Evolutionary conservation across 1,140 invertebrate species (phyloP).

Genomic region (Drosophila erecta): DNA sequence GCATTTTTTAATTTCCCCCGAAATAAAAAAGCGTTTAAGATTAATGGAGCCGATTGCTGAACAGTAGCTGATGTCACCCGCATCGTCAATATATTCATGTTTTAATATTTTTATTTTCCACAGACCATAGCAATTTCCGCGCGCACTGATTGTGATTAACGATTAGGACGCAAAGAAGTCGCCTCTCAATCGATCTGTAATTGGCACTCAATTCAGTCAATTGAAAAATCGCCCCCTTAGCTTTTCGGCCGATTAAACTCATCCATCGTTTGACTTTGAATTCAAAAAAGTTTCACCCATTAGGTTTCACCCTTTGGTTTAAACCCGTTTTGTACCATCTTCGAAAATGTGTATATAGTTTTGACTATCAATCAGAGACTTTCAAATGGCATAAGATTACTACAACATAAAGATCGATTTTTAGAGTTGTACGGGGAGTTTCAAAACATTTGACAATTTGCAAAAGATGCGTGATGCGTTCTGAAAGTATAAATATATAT

Average conservation of each 20-base stretch:
- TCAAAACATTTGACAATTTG: neutral
- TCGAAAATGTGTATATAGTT: conserved; percentile 14
- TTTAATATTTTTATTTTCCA: conserved; percentile 2
- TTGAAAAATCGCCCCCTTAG: conserved; percentile 13
- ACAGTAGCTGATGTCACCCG: conserved; percentile 50
- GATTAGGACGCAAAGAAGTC: conserved; percentile 17
- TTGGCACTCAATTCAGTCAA: conserved; percentile 24
- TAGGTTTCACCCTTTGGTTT: neutral
- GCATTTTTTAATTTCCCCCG: conserved; percentile 69
- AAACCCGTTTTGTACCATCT: conserved; percentile 6
- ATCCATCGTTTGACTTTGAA: conserved; percentile 13
- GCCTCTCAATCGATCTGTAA: conserved; percentile 7
- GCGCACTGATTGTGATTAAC: conserved; percentile 28
- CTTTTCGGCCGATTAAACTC: conserved; percentile 17
- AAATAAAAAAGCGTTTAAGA: conserved; percentile 56
- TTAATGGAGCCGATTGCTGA: conserved; percentile 29
- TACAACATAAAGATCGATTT: no score
- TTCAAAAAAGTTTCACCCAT: conserved; percentile 23
- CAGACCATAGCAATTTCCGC: conserved; percentile 8
- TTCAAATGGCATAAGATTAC: neutral
- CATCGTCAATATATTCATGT: conserved; percentile 24
- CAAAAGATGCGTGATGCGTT: no score
- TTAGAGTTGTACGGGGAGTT: neutral
- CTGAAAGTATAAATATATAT: no score
- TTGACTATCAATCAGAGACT: conserved; percentile 3